A percentile compares a stretch with the other conserved stretches of the same genome.
Evolutionary conservation across 2,797 vertebrate species (phyloP).

Genomic region (Malurus leucopterus): DNA sequence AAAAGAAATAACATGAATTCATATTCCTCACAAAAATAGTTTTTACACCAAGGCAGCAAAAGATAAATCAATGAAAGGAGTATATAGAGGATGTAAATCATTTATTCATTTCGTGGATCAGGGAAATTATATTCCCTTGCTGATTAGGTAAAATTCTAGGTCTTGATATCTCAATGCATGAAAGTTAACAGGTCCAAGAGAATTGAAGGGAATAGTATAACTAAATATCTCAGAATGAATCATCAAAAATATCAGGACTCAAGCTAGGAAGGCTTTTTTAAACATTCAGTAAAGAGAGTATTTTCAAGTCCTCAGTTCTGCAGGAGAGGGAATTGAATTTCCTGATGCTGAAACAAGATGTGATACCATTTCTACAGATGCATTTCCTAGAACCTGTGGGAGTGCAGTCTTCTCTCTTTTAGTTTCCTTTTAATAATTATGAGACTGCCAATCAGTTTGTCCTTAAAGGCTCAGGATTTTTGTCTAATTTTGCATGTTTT

Average conservation of each 20-base stretch:
- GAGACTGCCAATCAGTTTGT: background rate
- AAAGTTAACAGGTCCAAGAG: background rate
- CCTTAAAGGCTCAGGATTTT: background rate
- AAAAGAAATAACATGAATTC: background rate
- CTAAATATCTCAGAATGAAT: background rate
- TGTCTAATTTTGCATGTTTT: background rate
- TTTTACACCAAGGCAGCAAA: background rate
- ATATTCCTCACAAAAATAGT: background rate
- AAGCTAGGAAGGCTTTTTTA: background rate
- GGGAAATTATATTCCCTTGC: background rate
- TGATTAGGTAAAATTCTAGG: background rate
- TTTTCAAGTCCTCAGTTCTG: background rate
- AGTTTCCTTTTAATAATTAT: background rate
- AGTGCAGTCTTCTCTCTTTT: background rate
- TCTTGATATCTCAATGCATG: fast-evolving
- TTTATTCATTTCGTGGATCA: background rate
- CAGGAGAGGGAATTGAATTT: background rate
- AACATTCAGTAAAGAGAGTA: fast-evolving
- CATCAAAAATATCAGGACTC: background rate
- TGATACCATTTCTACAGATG: background rate
- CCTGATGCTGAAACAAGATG: background rate
- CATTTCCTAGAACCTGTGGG: background rate
- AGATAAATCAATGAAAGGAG: background rate
- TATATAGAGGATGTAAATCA: background rate
- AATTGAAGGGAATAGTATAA: background rate